Conservation (phyloP, 2,113 vertebrate genomes). For the Xiphophorus couchianus region DNA sequence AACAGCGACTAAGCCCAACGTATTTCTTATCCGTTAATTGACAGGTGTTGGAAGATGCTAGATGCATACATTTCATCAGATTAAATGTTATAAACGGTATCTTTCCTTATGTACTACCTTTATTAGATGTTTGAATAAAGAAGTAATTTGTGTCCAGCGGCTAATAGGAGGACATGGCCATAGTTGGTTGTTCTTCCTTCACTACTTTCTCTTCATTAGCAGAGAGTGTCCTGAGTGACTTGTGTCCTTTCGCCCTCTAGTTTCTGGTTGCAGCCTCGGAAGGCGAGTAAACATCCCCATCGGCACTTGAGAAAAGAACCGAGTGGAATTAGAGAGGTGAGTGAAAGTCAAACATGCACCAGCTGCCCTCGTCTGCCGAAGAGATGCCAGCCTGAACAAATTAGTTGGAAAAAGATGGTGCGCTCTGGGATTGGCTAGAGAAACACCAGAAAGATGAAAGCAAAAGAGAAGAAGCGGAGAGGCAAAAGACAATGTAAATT, state of each 20-base stretch:
- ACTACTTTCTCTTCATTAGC: slow-evolving; percentile 63
- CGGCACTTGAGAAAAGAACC: slow-evolving; percentile 29
- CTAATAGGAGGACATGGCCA: not conserved
- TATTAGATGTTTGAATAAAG: not conserved
- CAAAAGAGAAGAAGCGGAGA: not conserved
- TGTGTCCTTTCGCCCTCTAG: slow-evolving; percentile 51
- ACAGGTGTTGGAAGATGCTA: not conserved
- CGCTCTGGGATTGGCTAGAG: not conserved
- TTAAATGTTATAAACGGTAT: not conserved
- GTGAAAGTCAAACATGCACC: slow-evolving; percentile 54
- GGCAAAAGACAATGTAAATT: slow-evolving; percentile 9
- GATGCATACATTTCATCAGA: not conserved
- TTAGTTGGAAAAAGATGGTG: slow-evolving; percentile 9
- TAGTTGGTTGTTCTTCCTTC: slow-evolving; percentile 8
- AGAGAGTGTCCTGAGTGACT: slow-evolving; percentile 45
- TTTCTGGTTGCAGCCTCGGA: slow-evolving; percentile 20
- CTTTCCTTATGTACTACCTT: not conserved
- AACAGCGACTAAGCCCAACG: too few species aligned
- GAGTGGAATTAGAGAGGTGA: slow-evolving; percentile 43
- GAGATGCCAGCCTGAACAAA: slow-evolving; percentile 34
- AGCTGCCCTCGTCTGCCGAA: slow-evolving; percentile 10
- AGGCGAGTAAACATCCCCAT: slow-evolving; percentile 44
- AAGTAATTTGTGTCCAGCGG: not conserved
- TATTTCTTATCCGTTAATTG: too few species aligned
- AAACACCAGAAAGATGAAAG: not conserved